A percentile compares a stretch with the other conserved stretches of the same genome.
Evolutionary conservation across 2,113 vertebrate species (phyloP).

Genomic region (Triplophysa siluroides): DNA sequence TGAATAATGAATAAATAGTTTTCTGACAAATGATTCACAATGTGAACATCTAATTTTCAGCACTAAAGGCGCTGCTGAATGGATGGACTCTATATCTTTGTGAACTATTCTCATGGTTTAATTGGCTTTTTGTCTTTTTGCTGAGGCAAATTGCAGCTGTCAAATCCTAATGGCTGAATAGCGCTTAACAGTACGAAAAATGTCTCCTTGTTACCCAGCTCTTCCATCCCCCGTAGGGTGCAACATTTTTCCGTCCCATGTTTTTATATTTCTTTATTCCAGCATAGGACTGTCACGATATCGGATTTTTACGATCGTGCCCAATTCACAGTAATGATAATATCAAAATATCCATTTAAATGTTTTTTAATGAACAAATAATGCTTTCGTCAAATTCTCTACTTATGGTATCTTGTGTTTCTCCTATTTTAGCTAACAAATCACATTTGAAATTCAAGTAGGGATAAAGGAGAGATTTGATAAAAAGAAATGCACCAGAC

Average conservation of each 20-base stretch:
- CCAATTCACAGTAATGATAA: no score
- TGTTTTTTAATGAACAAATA: no score
- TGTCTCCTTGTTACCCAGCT: not conserved
- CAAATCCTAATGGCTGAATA: conserved; percentile 31
- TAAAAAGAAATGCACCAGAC: no score
- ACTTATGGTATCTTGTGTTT: no score
- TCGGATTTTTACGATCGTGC: no score
- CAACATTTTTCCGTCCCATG: not conserved
- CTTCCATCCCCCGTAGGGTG: not conserved
- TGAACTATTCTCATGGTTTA: conserved; percentile 33
- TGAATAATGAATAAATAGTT: not conserved
- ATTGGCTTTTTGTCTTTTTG: conserved; percentile 24
- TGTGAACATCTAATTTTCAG: conserved; percentile 13
- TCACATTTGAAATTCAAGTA: no score
- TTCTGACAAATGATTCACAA: not conserved
- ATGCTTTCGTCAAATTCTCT: no score
- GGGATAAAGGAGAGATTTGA: no score
- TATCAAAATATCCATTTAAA: no score
- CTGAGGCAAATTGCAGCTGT: conserved; percentile 44
- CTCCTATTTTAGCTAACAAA: no score
- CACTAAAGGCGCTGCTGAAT: conserved; percentile 1
- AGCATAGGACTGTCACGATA: no score
- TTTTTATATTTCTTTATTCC: not conserved
- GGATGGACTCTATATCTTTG: not conserved
- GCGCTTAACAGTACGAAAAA: conserved; percentile 34